Evolutionary conservation across 2,797 vertebrate species (phyloP).

Genomic region (Chaetodon trifasciatus): DNA sequence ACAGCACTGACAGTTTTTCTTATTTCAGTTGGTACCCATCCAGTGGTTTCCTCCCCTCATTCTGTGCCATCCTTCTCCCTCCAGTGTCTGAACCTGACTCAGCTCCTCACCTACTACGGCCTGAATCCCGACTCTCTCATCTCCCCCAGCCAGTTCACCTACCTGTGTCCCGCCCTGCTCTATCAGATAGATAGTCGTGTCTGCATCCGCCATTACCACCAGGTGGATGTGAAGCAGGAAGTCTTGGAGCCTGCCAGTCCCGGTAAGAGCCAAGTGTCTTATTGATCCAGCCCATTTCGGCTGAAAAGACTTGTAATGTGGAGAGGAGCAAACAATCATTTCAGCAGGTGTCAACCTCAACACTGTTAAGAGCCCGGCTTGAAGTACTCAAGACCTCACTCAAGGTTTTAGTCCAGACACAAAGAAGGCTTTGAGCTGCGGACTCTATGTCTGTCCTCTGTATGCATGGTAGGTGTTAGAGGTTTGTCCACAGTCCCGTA

Average conservation of each 20-base stretch:
- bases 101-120: conserved; percentile 92
- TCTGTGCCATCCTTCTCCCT: neutral
- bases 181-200: conserved; percentile 97
- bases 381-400: neutral
- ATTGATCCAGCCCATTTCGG: conserved; percentile 17
- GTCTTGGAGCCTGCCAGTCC: conserved; percentile 75
- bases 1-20: too few relatives aligned
- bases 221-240: conserved; percentile 86
- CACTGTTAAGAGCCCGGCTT: neutral
- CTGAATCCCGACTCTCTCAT: conserved; percentile 89
- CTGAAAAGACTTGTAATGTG: neutral
- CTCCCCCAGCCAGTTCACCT: conserved; percentile 92
- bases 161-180: conserved; percentile 95
- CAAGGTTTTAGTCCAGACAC: neutral
- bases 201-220: conserved; percentile 94
- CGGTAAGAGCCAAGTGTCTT: conserved; percentile 71
- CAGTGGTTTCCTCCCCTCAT: neutral
- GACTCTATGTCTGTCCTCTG: neutral
- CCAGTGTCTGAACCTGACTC: conserved; percentile 96
- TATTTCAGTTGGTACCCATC: too few relatives aligned
- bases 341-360: neutral
- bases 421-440: neutral
- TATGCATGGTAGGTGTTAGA: neutral
- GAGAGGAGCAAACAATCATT: conserved; percentile 3
- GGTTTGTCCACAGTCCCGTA: neutral